Evolutionary conservation across 2,113 vertebrate species (phyloP).

Genomic region (Paratilapia polleni): DNA sequence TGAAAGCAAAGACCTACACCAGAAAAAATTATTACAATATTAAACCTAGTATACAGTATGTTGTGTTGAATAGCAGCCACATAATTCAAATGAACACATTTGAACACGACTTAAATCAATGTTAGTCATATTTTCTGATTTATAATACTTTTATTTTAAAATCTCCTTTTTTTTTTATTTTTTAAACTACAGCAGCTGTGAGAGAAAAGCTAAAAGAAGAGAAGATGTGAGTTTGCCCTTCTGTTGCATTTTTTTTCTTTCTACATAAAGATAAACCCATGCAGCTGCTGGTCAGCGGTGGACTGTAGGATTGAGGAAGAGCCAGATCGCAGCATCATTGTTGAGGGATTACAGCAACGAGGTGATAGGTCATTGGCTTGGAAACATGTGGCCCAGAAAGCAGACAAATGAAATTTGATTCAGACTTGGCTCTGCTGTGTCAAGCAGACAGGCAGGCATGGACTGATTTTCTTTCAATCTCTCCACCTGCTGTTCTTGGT

Average conservation of each 20-base stretch:
- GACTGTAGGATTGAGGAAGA: constrained; percentile 52
- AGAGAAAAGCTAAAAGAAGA: background rate
- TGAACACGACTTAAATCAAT: background rate
- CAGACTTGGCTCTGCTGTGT: constrained; percentile 24
- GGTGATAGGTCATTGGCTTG: constrained; percentile 66
- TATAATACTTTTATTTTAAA: background rate
- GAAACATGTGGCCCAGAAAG: constrained; percentile 72
- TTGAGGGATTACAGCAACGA: constrained; percentile 66
- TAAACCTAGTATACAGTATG: background rate
- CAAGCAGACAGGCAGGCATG: constrained; percentile 12
- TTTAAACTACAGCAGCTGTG: background rate
- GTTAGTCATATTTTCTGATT: background rate
- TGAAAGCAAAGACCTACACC: background rate
- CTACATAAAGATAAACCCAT: constrained; percentile 18
- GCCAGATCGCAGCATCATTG: constrained; percentile 68
- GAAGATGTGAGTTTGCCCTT: background rate
- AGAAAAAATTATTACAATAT: background rate
- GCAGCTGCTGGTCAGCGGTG: constrained; percentile 38
- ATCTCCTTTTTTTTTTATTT: too few relatives aligned
- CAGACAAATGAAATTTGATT: constrained; percentile 69
- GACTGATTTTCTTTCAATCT: constrained; percentile 44
- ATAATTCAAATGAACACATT: background rate
- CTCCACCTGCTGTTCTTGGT: constrained; percentile 44
- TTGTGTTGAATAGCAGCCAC: background rate
- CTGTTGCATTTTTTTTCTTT: background rate